Conservation (phyloP, 2,888 invertebrate genomes). For the Sphecodes monilicornis region DNA sequence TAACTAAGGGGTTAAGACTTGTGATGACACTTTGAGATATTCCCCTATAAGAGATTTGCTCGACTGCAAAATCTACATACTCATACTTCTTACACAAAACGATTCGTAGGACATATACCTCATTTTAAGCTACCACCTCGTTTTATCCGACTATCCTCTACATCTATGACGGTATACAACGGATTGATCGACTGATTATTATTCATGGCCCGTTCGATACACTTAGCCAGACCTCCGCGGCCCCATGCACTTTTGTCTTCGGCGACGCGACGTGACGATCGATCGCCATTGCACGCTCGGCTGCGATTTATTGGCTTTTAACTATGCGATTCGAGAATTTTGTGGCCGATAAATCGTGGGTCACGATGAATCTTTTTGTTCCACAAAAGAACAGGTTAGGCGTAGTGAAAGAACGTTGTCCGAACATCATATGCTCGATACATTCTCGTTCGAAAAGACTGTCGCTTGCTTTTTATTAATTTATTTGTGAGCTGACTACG, state of each 20-base stretch:
- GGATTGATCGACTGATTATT: slow-evolving; percentile 48
- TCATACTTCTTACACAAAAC: too few relatives aligned
- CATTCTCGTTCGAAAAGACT: background rate
- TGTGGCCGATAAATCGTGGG: background rate
- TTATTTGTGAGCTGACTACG: background rate
- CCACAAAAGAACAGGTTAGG: background rate
- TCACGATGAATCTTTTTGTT: background rate
- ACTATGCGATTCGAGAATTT: background rate
- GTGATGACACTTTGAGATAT: too few relatives aligned
- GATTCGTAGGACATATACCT: too few relatives aligned
- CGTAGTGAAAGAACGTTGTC: background rate
- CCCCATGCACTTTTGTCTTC: slow-evolving; percentile 19
- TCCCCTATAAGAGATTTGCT: too few relatives aligned
- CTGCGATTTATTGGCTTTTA: background rate
- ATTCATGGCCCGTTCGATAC: slow-evolving; percentile 33
- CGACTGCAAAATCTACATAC: too few relatives aligned
- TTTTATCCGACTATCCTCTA: background rate
- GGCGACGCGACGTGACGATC: background rate
- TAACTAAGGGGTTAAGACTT: too few relatives aligned
- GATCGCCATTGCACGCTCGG: background rate
- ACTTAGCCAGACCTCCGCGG: slow-evolving; percentile 15
- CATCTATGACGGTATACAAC: slow-evolving; percentile 14
- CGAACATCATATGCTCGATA: background rate
- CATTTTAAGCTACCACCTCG: too few relatives aligned
- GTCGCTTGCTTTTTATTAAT: background rate